Percentiles rank a stretch among this genome's conserved stretches.
phyloP scores from a whole-genome alignment of 2,888 invertebrate species.

The Zygaena filipendulae region DNA sequence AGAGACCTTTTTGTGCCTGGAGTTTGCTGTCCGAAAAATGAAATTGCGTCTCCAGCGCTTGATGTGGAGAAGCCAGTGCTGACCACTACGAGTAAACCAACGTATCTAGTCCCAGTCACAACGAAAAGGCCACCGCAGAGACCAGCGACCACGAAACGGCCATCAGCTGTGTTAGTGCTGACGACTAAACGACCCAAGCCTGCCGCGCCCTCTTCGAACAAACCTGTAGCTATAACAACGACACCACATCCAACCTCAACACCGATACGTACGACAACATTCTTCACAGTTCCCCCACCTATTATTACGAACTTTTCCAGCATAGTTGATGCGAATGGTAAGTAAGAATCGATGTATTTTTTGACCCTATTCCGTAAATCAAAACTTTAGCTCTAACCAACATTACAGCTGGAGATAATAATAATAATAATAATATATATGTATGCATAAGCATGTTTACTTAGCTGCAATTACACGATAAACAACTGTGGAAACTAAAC shows the following conservation, averaged over 20 bases:
- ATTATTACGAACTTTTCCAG: slow-evolving; percentile 52
- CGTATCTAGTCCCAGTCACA: slow-evolving; percentile 49
- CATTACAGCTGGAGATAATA: too few species aligned
- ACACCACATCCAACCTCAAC: slow-evolving; percentile 22
- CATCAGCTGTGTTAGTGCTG: slow-evolving; percentile 35
- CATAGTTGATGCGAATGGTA: slow-evolving; percentile 66
- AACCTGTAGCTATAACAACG: slow-evolving; percentile 29
- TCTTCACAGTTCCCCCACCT: slow-evolving; percentile 51
- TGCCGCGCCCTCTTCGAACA: too few species aligned
- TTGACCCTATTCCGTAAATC: too few species aligned
- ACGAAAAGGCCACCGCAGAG: slow-evolving; percentile 34
- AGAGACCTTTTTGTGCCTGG: slow-evolving; percentile 92
- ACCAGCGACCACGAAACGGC: slow-evolving; percentile 34
- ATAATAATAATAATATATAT: too few species aligned
- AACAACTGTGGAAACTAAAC: too few species aligned
- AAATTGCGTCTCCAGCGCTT: slow-evolving; percentile 32
- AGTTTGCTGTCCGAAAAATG: slow-evolving; percentile 84
- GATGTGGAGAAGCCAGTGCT: slow-evolving; percentile 39
- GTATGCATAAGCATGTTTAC: too few species aligned
- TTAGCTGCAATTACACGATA: too few species aligned
- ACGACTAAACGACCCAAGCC: slow-evolving; percentile 39
- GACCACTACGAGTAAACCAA: slow-evolving; percentile 47
- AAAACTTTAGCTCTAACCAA: too few species aligned
- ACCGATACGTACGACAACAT: slow-evolving; percentile 41
- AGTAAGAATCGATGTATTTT: too few species aligned